These are phyloP conservation scores for Osmoderma eremita DNA, from an alignment of 2,888 invertebrate genomes.

Conservation along the genomic window DNA sequence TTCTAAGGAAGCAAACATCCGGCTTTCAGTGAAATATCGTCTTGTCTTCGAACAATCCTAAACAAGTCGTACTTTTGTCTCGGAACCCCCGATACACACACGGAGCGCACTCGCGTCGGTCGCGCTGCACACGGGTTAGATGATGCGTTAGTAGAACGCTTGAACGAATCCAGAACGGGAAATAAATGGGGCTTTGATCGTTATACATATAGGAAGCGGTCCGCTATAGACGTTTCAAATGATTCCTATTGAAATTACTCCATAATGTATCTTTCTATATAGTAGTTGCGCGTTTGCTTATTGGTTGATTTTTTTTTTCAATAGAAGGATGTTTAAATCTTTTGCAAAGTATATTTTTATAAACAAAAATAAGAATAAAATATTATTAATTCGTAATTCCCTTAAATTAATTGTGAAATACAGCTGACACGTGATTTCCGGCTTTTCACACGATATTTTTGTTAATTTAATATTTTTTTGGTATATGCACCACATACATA, in stretches of 20 bases:
- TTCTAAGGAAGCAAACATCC: slow-evolving; percentile 64
- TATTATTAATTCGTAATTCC: slow-evolving; percentile 1
- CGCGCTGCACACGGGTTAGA: slow-evolving; percentile 52
- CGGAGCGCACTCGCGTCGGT: not conserved
- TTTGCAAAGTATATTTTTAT: too few relatives aligned
- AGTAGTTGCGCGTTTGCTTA: slow-evolving; percentile 56
- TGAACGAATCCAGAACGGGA: slow-evolving; percentile 59
- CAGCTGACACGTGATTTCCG: slow-evolving; percentile 3
- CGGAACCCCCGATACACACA: slow-evolving; percentile 45
- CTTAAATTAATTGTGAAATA: slow-evolving; percentile 3
- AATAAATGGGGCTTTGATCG: slow-evolving; percentile 63
- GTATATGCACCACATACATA: not conserved
- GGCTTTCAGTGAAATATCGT: slow-evolving; percentile 63
- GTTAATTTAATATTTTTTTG: slow-evolving; percentile 14
- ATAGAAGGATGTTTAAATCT: too few relatives aligned
- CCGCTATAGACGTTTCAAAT: slow-evolving; percentile 45
- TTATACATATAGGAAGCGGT: slow-evolving; percentile 57
- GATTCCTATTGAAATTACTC: slow-evolving; percentile 53
- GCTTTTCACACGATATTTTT: slow-evolving; percentile 7
- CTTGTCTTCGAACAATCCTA: slow-evolving; percentile 61
- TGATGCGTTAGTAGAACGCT: slow-evolving; percentile 63
- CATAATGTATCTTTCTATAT: slow-evolving; percentile 56
- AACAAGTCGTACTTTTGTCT: slow-evolving; percentile 63
- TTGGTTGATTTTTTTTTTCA: slow-evolving; percentile 43
- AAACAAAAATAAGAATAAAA: not conserved